A percentile compares a stretch with the other conserved stretches of the same genome.
These are phyloP conservation scores for Quiscalus mexicanus DNA, from an alignment of 2,113 vertebrate genomes.

Conservation along the genomic window DNA sequence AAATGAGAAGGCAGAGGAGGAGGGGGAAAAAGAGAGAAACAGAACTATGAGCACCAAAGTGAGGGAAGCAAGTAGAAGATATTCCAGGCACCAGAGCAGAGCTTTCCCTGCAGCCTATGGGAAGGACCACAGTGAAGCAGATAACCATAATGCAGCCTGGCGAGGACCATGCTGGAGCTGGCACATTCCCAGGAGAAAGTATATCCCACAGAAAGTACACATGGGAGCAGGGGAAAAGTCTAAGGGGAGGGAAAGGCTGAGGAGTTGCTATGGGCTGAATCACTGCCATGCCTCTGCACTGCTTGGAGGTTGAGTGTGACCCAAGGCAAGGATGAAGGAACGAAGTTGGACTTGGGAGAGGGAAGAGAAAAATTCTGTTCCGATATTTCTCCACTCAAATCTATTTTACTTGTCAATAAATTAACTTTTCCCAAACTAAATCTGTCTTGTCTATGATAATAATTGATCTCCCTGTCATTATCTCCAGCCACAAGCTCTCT, in stretches of 20 bases:
- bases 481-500: neutral
- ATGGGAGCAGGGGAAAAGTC: accelerated
- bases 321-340: neutral
- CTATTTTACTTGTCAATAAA: neutral
- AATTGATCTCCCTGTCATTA: neutral
- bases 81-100: no score
- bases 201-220: neutral
- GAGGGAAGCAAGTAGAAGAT: neutral
- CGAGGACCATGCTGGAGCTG: neutral
- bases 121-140: neutral
- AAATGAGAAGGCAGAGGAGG: neutral
- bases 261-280: neutral
- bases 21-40: neutral
- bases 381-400: neutral
- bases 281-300: accelerated
- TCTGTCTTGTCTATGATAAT: neutral
- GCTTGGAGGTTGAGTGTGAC: neutral
- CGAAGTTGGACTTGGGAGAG: neutral
- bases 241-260: neutral
- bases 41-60: no score
- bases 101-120: neutral
- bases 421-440: neutral
- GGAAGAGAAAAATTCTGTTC: neutral
- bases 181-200: neutral
- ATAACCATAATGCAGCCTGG: neutral